A percentile compares a stretch with the other conserved stretches of the same genome.
Conservation (phyloP, 2,113 vertebrate species). For the Choloepus hoffmanni region DNA sequence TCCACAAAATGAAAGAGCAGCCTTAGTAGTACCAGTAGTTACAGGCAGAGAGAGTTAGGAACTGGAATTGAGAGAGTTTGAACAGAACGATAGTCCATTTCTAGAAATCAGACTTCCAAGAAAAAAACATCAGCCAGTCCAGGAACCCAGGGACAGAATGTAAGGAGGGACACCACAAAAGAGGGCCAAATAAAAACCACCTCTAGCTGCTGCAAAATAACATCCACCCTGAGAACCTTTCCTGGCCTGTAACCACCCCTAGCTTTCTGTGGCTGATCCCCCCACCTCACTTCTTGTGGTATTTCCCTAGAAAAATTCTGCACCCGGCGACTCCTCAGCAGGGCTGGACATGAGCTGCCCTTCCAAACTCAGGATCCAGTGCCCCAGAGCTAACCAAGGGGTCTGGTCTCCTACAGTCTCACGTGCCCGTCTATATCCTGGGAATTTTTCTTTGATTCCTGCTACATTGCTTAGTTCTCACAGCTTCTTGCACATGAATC, state of each 20-base stretch:
- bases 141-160: background rate
- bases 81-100: background rate
- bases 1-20: background rate
- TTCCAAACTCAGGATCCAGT: background rate
- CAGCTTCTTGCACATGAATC: no score
- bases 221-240: background rate
- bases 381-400: background rate
- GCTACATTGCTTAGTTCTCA: background rate
- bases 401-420: background rate
- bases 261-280: background rate
- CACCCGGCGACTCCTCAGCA: background rate
- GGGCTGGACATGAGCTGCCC: background rate
- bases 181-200: background rate
- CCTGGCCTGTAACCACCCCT: background rate
- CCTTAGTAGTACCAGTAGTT: background rate
- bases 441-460: background rate
- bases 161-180: background rate
- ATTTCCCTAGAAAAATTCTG: background rate
- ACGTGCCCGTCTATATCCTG: background rate
- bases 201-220: background rate
- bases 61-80: background rate
- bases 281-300: background rate
- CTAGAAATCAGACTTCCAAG: background rate
- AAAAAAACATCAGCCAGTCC: background rate
- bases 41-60: background rate